Evolutionary conservation across 1,140 invertebrate genomes (phyloP).

Genomic region (Oedothorax gibbosus): DNA sequence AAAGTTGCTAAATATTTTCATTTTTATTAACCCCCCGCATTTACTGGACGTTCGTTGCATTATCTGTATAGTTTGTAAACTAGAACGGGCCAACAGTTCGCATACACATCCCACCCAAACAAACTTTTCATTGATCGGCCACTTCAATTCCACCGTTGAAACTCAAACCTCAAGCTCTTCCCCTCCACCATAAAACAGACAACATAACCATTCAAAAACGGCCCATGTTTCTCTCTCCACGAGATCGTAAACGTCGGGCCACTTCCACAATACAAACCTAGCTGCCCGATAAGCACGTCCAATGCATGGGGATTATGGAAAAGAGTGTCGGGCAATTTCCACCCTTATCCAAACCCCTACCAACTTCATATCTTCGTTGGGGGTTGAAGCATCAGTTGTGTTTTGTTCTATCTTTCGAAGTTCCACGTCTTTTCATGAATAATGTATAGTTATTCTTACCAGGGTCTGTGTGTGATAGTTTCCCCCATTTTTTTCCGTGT

Average conservation of each 20-base stretch:
- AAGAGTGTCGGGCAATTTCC: conserved; percentile 31
- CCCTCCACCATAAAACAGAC: too few species aligned
- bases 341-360: background rate
- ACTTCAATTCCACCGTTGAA: too few species aligned
- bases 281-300: too few species aligned
- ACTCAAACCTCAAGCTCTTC: too few species aligned
- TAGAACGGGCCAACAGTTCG: too few species aligned
- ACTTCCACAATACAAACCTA: conserved; percentile 6
- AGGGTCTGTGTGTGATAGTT: conserved; percentile 34
- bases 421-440: conserved; percentile 34
- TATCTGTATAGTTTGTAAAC: too few species aligned
- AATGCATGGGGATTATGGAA: conserved; percentile 28
- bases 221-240: background rate
- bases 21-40: too few species aligned
- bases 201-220: too few species aligned
- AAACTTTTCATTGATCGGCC: too few species aligned
- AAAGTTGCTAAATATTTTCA: too few species aligned
- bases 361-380: conserved; percentile 7
- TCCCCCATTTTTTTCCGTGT: conserved; percentile 19
- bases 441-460: conserved; percentile 48
- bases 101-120: too few species aligned
- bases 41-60: too few species aligned
- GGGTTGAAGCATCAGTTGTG: conserved; percentile 14
- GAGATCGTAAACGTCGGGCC: conserved; percentile 1
- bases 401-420: conserved; percentile 17